Base-by-base conservation (phyloP, 2,797 vertebrate species). In the Petrocephalus schoutedeni region DNA sequence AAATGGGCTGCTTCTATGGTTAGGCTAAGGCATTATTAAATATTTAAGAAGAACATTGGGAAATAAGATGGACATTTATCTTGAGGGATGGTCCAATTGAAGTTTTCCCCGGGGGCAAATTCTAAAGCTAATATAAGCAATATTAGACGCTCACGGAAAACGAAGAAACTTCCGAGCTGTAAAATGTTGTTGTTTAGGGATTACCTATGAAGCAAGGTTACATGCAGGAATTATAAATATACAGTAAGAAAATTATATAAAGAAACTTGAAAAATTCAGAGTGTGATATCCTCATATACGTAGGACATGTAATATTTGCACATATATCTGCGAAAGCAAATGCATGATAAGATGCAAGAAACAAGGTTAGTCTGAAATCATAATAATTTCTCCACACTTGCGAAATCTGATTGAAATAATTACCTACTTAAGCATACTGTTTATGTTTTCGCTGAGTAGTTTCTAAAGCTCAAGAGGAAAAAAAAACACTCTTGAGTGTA, bases 51-150 rank as follows among this genome's bases (percentile, higher is more conserved):
- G 86, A 54, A 77, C 49, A 74, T 28, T 56, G 64, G 67, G 3
- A 87, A 57, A 77, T 77, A 57, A 82, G 53, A 53, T 45, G 64
- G 71, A 82, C 53, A 58, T 57, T 87, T 87, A 82, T 87, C 71
- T 82, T 87, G 54, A 80, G 64, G 53, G 53, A 87, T 87, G 53
- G 71, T 87, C 53, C 71, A 82, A 36, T 57, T 87, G 86, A 80
- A 87, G 71, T 80, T 80, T 74, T 45, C 53, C 87, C 54, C 1
- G 0, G 87, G 28, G 87, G 32, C 10, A 51, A 59, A 87, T 82
- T 82, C 4, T 12, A 82, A 58, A 77, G 71, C n/a, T 57, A 87
- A 87, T 82, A 58, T 59, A 86, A 86, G 56, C 28, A 86, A 58
- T 61, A 58, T 59, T 41, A 28, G 54, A 57, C n/a, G 10, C n/a